Conservation (phyloP, 2,888 invertebrate genomes). For the Tetrapedia diversipes region DNA sequence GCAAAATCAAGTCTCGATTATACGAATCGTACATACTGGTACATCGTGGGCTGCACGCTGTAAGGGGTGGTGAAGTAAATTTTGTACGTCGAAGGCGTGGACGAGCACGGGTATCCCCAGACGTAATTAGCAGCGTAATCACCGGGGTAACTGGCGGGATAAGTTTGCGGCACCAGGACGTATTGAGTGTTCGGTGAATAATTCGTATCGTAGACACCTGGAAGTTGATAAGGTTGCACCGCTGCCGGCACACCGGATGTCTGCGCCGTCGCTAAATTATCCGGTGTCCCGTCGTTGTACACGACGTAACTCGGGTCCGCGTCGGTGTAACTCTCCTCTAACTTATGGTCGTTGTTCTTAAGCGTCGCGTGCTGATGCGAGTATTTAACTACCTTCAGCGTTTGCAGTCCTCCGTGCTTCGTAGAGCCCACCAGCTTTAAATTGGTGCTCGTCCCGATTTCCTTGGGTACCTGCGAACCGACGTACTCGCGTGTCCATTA, state of each 20-base stretch:
- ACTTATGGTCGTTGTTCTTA: not conserved
- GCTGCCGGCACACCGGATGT: not conserved
- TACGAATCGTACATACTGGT: not conserved
- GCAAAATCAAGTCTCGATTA: constrained; percentile 1
- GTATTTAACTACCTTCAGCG: not conserved
- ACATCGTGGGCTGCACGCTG: not conserved
- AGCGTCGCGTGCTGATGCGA: not conserved
- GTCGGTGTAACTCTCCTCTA: not conserved
- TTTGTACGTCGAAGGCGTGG: not conserved
- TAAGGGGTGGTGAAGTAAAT: constrained; percentile 6
- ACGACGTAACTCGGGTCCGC: not conserved
- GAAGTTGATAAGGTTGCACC: constrained; percentile 9
- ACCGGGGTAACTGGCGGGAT: not conserved
- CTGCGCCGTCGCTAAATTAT: not conserved
- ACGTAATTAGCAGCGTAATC: not conserved
- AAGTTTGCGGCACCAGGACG: not conserved
- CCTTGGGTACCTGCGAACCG: not conserved
- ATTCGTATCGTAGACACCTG: not conserved
- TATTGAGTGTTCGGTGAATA: constrained; percentile 2
- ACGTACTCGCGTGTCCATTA: not conserved
- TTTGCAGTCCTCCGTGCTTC: not conserved
- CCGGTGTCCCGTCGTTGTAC: not conserved
- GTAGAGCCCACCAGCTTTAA: not conserved
- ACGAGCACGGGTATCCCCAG: not conserved
- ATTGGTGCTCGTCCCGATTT: not conserved